Base-by-base conservation (phyloP, 2,797 vertebrate genomes). In the Melanotaenia boesemani region DNA sequence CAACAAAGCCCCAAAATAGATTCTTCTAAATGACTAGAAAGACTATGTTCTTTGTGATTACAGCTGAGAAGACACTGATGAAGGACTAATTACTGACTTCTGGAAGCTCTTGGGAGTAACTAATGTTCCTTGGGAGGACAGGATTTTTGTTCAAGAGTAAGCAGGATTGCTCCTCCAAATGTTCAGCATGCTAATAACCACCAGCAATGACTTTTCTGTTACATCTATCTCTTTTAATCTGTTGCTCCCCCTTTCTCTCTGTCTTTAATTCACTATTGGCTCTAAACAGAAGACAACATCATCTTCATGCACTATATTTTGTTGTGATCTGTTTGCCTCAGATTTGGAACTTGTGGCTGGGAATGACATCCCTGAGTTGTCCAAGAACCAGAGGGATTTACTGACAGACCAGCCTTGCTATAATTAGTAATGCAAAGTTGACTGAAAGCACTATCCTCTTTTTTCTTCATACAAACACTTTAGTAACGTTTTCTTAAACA, bases 11-110 rank as follows among this genome's bases (percentile, higher is more conserved):
- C 48, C 20, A 39, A 73, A 77, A 61, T 44, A 77, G 52, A 70
- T n/a, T 37, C 1, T 56, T 57, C 67, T 80, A 37, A 63, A 72
- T 62, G 56, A 52, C 57, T 75, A 1, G 18, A 63, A 66, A 69
- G 8, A 70, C 18, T 20, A 59, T 34, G 55, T 32, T 74, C 72
- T 76, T 82, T 79, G 67, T 71, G 46, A 12, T 74, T 77, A 81
- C 62, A 74, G 74, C 72, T 36, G 54, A 60, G 57, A 66, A 41
- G 70, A 15, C 55, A 46, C 66, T 67, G 26, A 63, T 70, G 60
- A 82, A 63, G 58, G 32, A 76, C 72, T 80, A 74, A 86, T 74
- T 70, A 78, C 59, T 5, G 62, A 72, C 55, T 67, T 52, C 12
- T 57, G 24, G 60, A 60, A 24, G 76, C 63, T 71, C 77, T 54